Evolutionary conservation across 2,888 invertebrate species (phyloP).

Genomic region (Flexamia atlantica): DNA sequence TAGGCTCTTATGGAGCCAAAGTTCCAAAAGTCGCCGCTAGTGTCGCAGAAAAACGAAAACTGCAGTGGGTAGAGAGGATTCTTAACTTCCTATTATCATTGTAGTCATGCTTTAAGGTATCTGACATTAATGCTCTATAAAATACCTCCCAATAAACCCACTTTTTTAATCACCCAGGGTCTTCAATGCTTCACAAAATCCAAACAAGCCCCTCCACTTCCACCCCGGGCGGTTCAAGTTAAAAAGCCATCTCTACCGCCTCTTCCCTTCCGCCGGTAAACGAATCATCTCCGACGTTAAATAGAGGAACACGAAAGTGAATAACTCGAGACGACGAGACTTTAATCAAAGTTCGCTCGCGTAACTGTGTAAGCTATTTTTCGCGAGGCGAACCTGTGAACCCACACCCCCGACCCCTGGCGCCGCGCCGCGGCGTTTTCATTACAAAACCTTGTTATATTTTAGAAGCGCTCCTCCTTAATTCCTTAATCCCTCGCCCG

Average conservation of each 20-base stretch:
- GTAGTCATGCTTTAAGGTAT: too few relatives aligned
- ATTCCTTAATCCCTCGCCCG: conserved; percentile 40
- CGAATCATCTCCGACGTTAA: conserved; percentile 50
- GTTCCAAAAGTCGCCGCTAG: too few relatives aligned
- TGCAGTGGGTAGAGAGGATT: too few relatives aligned
- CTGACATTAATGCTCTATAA: too few relatives aligned
- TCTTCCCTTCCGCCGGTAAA: background rate
- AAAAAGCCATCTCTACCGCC: conserved; percentile 15
- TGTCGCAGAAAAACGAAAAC: too few relatives aligned
- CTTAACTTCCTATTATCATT: too few relatives aligned
- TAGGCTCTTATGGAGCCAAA: too few relatives aligned
- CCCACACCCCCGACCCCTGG: background rate
- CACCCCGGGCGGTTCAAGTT: background rate
- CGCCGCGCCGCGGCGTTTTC: conserved; percentile 38
- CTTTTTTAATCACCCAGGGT: too few relatives aligned
- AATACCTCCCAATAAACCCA: too few relatives aligned
- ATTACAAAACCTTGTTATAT: conserved; percentile 55
- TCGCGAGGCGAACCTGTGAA: too few relatives aligned
- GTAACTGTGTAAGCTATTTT: conserved; percentile 54
- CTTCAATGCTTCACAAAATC: background rate
- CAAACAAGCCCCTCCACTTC: background rate
- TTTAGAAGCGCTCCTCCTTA: conserved; percentile 29
- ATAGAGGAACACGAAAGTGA: conserved; percentile 44
- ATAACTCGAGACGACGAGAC: conserved; percentile 36
- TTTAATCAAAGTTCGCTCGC: conserved; percentile 54